These are phyloP conservation scores for Chromobotia macracanthus DNA, from an alignment of 2,797 vertebrate species.

Conservation along the genomic window DNA sequence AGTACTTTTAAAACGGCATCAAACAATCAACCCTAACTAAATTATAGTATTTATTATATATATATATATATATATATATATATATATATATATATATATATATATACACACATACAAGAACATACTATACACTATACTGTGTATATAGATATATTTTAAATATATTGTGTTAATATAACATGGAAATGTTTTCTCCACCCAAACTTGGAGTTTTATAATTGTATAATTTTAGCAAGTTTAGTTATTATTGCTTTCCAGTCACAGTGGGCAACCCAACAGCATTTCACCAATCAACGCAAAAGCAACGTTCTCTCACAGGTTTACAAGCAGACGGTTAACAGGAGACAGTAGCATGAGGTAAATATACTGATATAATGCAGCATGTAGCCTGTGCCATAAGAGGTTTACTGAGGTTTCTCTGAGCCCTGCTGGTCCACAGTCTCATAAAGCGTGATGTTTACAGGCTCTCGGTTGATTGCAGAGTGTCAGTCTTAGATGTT, in stretches of 20 bases:
- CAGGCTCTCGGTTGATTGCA: slow-evolving; percentile 28
- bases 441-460: slow-evolving; percentile 36
- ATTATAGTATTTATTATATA: too few species aligned
- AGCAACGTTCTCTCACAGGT: slow-evolving; percentile 29
- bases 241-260: slow-evolving; percentile 3
- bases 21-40: too few species aligned
- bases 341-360: slow-evolving; percentile 33
- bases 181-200: background rate
- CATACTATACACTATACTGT: background rate
- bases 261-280: background rate
- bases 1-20: too few species aligned
- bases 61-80: too few species aligned
- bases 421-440: slow-evolving; percentile 32
- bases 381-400: slow-evolving; percentile 4
- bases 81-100: too few species aligned
- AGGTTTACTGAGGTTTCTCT: slow-evolving; percentile 8
- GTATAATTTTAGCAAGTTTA: background rate
- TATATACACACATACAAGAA: background rate
- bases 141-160: background rate
- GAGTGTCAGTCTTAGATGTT: slow-evolving; percentile 52
- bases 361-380: slow-evolving; percentile 43
- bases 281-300: slow-evolving; percentile 41
- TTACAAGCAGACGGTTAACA: slow-evolving; percentile 48
- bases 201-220: too few species aligned
- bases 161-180: background rate